Conservation (phyloP, 2,797 vertebrate species). For the Leucoraja ocellata region DNA sequence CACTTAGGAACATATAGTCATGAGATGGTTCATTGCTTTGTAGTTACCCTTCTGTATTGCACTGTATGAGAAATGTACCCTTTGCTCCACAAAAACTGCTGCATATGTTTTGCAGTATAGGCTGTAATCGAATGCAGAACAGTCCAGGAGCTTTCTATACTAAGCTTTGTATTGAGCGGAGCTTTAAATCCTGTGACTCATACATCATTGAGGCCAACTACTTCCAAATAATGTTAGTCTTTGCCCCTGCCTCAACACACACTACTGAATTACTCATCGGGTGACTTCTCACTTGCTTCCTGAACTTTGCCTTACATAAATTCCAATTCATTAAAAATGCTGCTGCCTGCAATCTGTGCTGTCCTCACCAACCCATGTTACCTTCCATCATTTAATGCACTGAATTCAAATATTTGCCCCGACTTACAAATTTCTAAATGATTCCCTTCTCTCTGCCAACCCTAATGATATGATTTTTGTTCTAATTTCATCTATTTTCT, state of each 20-base stretch:
- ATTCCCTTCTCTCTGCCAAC: not conserved
- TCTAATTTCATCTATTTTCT: not conserved
- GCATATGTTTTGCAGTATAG: not conserved
- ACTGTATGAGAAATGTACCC: not conserved
- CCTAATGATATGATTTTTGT: not conserved
- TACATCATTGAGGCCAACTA: not conserved
- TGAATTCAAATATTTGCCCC: not conserved
- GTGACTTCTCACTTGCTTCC: not conserved
- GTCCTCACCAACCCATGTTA: not conserved
- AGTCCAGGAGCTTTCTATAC: not conserved
- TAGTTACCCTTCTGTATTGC: not conserved
- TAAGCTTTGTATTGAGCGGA: not conserved
- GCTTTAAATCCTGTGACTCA: constrained; percentile 10
- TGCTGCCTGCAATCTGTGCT: not conserved
- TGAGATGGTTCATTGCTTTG: not conserved
- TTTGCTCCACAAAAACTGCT: not conserved
- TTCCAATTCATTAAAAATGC: not conserved
- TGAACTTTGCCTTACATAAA: not conserved
- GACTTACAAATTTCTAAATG: not conserved
- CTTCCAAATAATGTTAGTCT: not conserved
- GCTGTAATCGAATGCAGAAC: not conserved
- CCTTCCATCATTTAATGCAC: not conserved
- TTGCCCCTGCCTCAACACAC: not conserved
- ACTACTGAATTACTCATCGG: not conserved
- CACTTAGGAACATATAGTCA: not conserved